Percentiles rank a stretch among this genome's conserved stretches.
These are phyloP conservation scores for Drosophila obscura DNA, from an alignment of 1,140 invertebrate species.

Conservation along the genomic window DNA sequence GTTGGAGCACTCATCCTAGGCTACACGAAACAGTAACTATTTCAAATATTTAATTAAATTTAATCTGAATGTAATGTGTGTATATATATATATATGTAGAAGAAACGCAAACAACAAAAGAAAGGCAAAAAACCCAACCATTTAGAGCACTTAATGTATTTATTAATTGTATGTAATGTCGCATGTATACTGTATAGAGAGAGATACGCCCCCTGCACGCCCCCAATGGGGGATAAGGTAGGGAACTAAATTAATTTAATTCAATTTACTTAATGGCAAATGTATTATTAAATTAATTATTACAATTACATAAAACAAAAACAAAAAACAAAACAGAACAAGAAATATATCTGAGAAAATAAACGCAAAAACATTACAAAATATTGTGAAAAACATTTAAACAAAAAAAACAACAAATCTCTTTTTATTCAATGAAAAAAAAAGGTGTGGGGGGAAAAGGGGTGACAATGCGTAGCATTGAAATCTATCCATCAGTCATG, in stretches of 20 bases:
- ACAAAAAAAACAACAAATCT: slow-evolving; percentile 1
- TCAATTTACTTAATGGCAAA: slow-evolving; percentile 78
- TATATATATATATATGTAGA: slow-evolving; percentile 31
- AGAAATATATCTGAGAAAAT: slow-evolving; percentile 58
- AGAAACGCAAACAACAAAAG: slow-evolving; percentile 30
- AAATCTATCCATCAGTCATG: not conserved
- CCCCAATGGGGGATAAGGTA: not conserved
- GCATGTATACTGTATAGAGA: slow-evolving; percentile 64
- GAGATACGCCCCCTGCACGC: not conserved
- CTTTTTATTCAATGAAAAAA: not conserved
- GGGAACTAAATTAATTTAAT: slow-evolving; percentile 71
- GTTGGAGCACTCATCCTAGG: slow-evolving; percentile 51
- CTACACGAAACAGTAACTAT: slow-evolving; percentile 52
- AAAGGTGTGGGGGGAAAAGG: no score
- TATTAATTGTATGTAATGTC: slow-evolving; percentile 29
- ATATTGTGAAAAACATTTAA: slow-evolving; percentile 64
- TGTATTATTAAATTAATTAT: slow-evolving; percentile 82
- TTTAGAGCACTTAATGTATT: slow-evolving; percentile 80
- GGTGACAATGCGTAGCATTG: not conserved
- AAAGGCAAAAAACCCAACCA: slow-evolving; percentile 19
- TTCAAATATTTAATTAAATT: slow-evolving; percentile 27
- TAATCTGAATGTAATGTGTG: slow-evolving; percentile 39
- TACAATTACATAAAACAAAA: slow-evolving; percentile 65
- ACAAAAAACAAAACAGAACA: slow-evolving; percentile 25
- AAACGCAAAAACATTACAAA: slow-evolving; percentile 67